phyloP scores from a whole-genome alignment of 2,797 vertebrate species.

The Pristis pectinata region DNA sequence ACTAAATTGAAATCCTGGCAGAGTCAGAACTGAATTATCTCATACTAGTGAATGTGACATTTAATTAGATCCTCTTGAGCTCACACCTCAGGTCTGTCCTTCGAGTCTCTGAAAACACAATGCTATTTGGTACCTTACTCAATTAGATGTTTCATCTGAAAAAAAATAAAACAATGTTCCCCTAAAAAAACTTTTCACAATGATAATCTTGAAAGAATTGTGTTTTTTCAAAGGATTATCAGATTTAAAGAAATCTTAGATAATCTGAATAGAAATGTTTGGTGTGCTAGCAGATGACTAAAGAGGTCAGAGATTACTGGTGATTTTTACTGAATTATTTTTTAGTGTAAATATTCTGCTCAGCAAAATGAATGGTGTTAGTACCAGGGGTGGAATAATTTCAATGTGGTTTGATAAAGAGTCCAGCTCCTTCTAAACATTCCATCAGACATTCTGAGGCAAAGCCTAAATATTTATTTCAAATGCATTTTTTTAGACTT shows the following conservation, averaged over 20 bases:
- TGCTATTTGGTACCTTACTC: neutral
- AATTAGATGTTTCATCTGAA: neutral
- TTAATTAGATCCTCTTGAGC: constrained; percentile 10
- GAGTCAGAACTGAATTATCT: neutral
- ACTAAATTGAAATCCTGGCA: neutral
- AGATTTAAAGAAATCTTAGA: neutral
- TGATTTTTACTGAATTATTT: neutral
- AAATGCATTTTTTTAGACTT: too few relatives aligned
- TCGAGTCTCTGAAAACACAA: neutral
- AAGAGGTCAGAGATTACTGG: neutral
- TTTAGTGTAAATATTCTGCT: neutral
- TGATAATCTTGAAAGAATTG: neutral
- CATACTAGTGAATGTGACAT: neutral
- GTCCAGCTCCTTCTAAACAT: neutral
- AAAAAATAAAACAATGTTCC: constrained; percentile 1
- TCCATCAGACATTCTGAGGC: neutral
- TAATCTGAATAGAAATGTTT: neutral
- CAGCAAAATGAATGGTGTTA: neutral
- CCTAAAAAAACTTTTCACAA: neutral
- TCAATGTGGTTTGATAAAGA: neutral
- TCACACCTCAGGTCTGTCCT: neutral
- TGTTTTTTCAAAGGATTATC: constrained; percentile 2
- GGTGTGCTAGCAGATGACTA: too few relatives aligned
- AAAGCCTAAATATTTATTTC: neutral
- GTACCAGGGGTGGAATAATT: neutral